These are phyloP conservation scores for Lasioglossum figueresi DNA, from an alignment of 2,888 invertebrate species.

Conservation along the genomic window DNA sequence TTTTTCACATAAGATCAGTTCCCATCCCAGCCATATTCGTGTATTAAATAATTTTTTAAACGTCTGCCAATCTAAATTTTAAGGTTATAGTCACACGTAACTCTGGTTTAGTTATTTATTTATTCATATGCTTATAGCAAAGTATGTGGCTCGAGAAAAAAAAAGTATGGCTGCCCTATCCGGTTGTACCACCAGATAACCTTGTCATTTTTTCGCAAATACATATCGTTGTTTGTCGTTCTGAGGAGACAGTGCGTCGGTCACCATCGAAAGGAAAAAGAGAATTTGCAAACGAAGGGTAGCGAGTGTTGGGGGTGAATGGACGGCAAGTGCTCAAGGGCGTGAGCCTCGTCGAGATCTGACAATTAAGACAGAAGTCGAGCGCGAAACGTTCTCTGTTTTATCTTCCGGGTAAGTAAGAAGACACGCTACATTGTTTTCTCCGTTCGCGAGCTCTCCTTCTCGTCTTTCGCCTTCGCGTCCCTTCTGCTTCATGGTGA, in stretches of 20 bases:
- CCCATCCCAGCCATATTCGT: neutral
- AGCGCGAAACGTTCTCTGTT: neutral
- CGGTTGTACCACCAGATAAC: too few species aligned
- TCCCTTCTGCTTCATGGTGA: neutral
- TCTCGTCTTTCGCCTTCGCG: neutral
- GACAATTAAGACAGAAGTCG: conserved; percentile 8
- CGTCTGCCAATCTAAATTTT: too few species aligned
- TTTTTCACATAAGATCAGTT: neutral
- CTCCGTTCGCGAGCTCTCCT: neutral
- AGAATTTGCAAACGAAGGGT: neutral
- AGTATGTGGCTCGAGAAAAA: too few species aligned
- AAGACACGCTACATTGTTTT: conserved; percentile 4
- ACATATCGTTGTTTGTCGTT: too few species aligned
- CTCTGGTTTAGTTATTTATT: too few species aligned
- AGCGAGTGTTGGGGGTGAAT: neutral
- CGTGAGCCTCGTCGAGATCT: conserved; percentile 5
- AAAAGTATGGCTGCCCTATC: too few species aligned
- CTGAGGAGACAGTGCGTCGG: neutral
- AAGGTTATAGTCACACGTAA: too few species aligned
- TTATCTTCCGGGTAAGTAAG: conserved; percentile 12
- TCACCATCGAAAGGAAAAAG: neutral
- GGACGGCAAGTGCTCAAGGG: neutral
- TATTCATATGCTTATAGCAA: too few species aligned
- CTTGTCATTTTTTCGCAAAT: too few species aligned
- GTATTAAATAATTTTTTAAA: too few species aligned